Evolutionary conservation across 2,113 vertebrate species (phyloP).

Genomic region (Chaetura pelagica): DNA sequence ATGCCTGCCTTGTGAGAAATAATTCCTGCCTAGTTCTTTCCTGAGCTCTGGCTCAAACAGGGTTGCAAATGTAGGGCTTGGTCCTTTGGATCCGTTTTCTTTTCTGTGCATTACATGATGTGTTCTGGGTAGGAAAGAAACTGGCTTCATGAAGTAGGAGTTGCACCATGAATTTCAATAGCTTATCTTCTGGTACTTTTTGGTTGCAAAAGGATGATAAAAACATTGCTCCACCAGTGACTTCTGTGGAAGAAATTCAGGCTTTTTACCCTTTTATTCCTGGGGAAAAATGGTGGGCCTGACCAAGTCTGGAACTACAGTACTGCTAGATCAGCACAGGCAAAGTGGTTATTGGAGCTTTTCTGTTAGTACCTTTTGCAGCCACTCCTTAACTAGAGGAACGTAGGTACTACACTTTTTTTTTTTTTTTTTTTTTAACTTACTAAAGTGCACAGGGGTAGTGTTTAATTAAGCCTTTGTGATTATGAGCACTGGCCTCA

Average conservation of each 20-base stretch:
- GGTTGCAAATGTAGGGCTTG: neutral
- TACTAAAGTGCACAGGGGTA: neutral
- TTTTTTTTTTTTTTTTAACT: neutral
- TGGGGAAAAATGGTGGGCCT: neutral
- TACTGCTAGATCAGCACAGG: neutral
- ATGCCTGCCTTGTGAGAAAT: neutral
- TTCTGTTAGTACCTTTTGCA: neutral
- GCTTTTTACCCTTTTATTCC: neutral
- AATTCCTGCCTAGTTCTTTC: neutral
- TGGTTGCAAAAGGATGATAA: neutral
- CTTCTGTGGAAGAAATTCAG: neutral
- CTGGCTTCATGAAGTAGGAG: neutral
- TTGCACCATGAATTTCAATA: constrained; percentile 7
- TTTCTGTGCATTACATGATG: neutral
- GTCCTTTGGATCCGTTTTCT: neutral
- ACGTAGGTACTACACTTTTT: neutral
- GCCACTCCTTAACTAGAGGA: neutral
- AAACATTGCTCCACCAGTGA: neutral
- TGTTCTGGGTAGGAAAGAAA: neutral
- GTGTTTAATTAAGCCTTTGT: constrained; percentile 35
- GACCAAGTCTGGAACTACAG: neutral
- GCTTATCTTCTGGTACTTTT: neutral
- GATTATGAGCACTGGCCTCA: constrained; percentile 3
- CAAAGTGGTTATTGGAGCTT: neutral
- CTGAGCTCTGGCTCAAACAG: neutral